These are phyloP conservation scores for Catonia carolina DNA, from an alignment of 2,888 invertebrate species.

Conservation along the genomic window DNA sequence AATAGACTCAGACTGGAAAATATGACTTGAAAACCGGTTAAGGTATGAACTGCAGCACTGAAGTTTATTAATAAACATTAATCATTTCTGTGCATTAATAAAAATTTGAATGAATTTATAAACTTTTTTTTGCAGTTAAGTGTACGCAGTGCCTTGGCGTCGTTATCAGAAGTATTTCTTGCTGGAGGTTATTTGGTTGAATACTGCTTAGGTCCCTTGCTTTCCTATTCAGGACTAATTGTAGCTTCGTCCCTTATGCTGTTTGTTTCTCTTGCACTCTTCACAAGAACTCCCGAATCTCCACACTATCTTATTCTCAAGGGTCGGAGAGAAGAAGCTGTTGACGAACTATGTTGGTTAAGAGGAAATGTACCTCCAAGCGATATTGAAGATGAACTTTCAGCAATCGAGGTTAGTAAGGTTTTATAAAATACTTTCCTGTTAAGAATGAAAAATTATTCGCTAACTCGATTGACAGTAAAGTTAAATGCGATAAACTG, in stretches of 20 bases:
- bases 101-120: too few species aligned
- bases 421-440: background rate
- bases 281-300: constrained; percentile 5
- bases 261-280: constrained; percentile 3
- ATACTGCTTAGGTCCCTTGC: constrained; percentile 5
- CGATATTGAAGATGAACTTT: background rate
- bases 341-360: background rate
- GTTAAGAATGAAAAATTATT: too few species aligned
- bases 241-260: constrained; percentile 1
- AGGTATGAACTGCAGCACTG: too few species aligned
- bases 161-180: constrained; percentile 64
- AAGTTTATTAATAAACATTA: too few species aligned
- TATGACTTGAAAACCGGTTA: too few species aligned
- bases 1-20: too few species aligned
- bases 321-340: background rate
- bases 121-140: constrained; percentile 49
- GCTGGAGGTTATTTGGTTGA: constrained; percentile 7
- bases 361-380: background rate
- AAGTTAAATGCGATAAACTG: too few species aligned
- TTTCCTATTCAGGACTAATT: constrained; percentile 1
- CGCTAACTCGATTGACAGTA: too few species aligned
- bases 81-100: too few species aligned
- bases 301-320: constrained; percentile 2
- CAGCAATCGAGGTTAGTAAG: background rate
- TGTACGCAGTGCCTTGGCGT: constrained; percentile 71